Base-by-base conservation (phyloP, 2,113 vertebrate species). In the Smithornis capensis region DNA sequence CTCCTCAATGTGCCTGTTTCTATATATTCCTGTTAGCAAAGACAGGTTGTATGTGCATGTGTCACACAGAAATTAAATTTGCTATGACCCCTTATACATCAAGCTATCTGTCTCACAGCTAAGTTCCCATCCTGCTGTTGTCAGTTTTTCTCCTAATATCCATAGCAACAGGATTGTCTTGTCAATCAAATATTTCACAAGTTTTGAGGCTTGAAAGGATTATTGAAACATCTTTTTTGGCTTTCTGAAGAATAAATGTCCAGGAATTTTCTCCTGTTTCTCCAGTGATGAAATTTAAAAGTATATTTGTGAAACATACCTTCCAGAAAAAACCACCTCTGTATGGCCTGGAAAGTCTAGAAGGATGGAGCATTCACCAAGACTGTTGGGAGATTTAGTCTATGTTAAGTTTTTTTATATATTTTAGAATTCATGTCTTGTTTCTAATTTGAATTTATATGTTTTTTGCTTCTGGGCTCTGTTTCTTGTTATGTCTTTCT, bases 371-470 rank as follows among this genome's bases (percentile, higher is more conserved):
- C 8, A 63, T 83, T 71, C 45, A 45, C 53, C 14, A 76, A 64
- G 18, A 69, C 9, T n/a, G 44, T 2, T 37, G 8, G 5, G 42
- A 77, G 6, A 49, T 78, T 74, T 63, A 40, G 16, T 37, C 31
- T 35, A 10, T 8, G 12, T n/a, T 90, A 59, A 23, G 92, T 80
- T 47, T 83, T 76, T 71, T 69, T 9, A 14, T 14, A 2, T 44
- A 38, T 83, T 90, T 92, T 96, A 63, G 56, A 75, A 94, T 93
- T 86, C 8, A 2, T 75, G 23, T 67, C 79, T 60, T 68, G 76
- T 75, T 95, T 93, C 67, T 91, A 92, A 95, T 91, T 91, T 94
- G 84, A 80, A 85, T 91, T 62, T 79, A 73, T 85, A 65, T 70
- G 42, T 37, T 85, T 91, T 83, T 94, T 12, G 59, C 81, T 96